Percentiles rank a stretch among this genome's conserved stretches.
phyloP scores from a whole-genome alignment of 2,888 invertebrate species.

The Artemia sinica region DNA sequence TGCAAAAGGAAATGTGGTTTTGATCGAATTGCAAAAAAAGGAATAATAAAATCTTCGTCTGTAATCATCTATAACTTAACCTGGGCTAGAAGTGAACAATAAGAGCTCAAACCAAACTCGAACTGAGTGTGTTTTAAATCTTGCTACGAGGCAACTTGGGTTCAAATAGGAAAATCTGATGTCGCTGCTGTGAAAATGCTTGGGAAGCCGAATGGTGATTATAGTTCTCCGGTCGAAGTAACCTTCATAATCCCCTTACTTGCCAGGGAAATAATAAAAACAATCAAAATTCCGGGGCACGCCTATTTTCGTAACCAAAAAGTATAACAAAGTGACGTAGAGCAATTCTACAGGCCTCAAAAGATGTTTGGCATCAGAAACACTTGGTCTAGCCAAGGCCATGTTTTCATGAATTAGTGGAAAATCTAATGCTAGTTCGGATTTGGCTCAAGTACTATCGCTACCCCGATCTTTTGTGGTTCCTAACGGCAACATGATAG shows the following conservation, averaged over 20 bases:
- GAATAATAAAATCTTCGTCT: too few species aligned
- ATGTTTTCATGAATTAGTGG: neutral
- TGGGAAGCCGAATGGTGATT: neutral
- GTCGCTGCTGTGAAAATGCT: neutral
- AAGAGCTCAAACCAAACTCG: too few species aligned
- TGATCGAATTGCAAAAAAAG: too few species aligned
- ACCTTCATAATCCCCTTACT: constrained; percentile 1
- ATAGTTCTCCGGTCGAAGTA: neutral
- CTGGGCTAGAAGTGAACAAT: too few species aligned
- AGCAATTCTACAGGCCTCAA: constrained; percentile 3
- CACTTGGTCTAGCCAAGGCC: neutral
- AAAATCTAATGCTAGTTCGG: neutral
- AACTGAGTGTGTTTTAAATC: too few species aligned
- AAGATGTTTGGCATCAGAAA: neutral
- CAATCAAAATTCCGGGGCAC: too few species aligned
- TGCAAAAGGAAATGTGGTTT: too few species aligned
- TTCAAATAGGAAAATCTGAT: constrained; percentile 5
- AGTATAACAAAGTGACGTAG: neutral
- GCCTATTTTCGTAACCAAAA: too few species aligned
- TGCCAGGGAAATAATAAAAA: too few species aligned
- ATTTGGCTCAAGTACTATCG: neutral
- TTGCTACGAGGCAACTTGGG: too few species aligned
- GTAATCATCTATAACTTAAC: too few species aligned
- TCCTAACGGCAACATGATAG: too few species aligned
- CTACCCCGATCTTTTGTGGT: neutral